Evolutionary conservation across 2,113 vertebrate species (phyloP).

Genomic region (Tachysurus fulvidraco): DNA sequence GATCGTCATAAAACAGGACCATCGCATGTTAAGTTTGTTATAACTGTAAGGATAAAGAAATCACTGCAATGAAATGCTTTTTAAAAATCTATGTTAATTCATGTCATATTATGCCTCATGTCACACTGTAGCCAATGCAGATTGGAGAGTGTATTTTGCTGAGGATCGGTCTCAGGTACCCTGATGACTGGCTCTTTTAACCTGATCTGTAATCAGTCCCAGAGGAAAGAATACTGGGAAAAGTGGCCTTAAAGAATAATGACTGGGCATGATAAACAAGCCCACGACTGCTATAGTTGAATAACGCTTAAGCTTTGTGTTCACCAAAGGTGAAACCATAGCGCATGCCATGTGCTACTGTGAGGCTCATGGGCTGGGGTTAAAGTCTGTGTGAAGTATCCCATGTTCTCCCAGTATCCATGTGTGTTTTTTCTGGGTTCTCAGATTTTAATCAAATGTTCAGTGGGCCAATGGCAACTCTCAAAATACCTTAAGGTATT

Average conservation of each 20-base stretch:
- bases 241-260: not conserved
- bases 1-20: not conserved
- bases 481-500: not conserved
- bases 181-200: not conserved
- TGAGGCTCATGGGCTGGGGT: too few relatives aligned
- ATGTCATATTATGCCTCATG: too few relatives aligned
- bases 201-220: constrained; percentile 12
- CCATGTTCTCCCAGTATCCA: not conserved
- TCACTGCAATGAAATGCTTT: not conserved
- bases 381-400: not conserved
- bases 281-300: not conserved
- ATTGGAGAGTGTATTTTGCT: not conserved
- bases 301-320: not conserved
- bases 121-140: not conserved
- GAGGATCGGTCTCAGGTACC: not conserved
- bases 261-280: not conserved
- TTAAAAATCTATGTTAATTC: not conserved
- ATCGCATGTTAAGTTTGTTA: not conserved
- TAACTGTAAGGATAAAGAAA: not conserved
- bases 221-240: not conserved
- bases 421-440: not conserved
- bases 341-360: not conserved
- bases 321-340: not conserved
- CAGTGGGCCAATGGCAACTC: not conserved
- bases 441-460: not conserved